Evolutionary conservation across 2,888 invertebrate species (phyloP).

Genomic region (Sminthurinus aureus): DNA sequence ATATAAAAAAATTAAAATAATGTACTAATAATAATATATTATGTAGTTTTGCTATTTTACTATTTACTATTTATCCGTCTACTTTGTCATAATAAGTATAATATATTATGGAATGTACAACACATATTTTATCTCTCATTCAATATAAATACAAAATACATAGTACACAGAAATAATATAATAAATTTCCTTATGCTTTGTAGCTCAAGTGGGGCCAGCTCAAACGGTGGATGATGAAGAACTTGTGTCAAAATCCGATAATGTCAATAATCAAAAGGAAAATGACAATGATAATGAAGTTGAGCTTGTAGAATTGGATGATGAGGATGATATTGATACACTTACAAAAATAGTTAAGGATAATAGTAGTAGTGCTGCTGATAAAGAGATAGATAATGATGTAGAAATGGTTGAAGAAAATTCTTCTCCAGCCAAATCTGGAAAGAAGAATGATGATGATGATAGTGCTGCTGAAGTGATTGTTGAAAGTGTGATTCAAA

Average conservation of each 20-base stretch:
- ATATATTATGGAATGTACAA: no score
- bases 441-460: neutral
- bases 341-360: neutral
- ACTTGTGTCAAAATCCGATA: neutral
- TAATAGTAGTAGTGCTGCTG: neutral
- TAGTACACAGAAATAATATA: no score
- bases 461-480: neutral
- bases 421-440: neutral
- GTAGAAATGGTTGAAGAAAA: neutral
- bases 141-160: no score
- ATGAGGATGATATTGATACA: neutral
- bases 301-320: conserved; percentile 1
- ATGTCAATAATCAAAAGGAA: neutral
- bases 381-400: neutral
- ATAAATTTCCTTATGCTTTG: no score
- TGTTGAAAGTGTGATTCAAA: neutral
- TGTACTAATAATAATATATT: neutral
- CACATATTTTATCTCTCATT: no score
- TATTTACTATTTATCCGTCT: no score
- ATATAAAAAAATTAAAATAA: no score
- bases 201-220: neutral
- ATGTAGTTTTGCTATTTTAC: no score
- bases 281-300: neutral
- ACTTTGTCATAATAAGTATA: no score
- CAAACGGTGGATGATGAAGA: neutral